A percentile compares a stretch with the other conserved stretches of the same genome.
Conservation (phyloP, 2,797 vertebrate genomes). For the Adrianichthys oophorus region DNA sequence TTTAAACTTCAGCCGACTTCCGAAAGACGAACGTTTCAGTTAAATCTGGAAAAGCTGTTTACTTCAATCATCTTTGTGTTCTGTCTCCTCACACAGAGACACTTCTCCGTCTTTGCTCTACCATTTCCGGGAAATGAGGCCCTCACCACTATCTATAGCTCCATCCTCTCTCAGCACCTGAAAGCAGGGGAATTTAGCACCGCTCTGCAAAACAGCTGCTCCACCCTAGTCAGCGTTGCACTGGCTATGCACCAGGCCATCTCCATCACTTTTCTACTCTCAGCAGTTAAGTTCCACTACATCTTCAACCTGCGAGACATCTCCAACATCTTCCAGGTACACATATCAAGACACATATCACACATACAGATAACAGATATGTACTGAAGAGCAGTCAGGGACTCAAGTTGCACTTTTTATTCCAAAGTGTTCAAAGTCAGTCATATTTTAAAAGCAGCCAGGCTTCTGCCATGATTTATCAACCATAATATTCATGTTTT, state of each 20-base stretch:
- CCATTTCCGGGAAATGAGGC: constrained; percentile 88
- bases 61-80: not conserved
- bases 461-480: too few species aligned
- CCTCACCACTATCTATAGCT: constrained; percentile 89
- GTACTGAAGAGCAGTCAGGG: too few species aligned
- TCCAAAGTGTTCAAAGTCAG: too few species aligned
- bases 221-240: constrained; percentile 82
- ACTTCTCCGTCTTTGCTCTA: constrained; percentile 91
- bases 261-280: constrained; percentile 87
- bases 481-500: too few species aligned
- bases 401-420: too few species aligned
- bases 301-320: constrained; percentile 94
- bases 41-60: too few species aligned
- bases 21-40: too few species aligned
- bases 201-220: constrained; percentile 78
- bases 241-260: constrained; percentile 85
- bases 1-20: too few species aligned
- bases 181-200: constrained; percentile 72
- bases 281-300: constrained; percentile 95
- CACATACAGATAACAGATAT: not conserved
- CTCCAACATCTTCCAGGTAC: constrained; percentile 96
- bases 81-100: constrained; percentile 75
- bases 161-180: constrained; percentile 88
- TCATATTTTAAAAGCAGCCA: too few species aligned
- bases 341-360: constrained; percentile 5